Evolutionary conservation across 1,140 invertebrate species (phyloP).

Genomic region (Hormaphis cornu): DNA sequence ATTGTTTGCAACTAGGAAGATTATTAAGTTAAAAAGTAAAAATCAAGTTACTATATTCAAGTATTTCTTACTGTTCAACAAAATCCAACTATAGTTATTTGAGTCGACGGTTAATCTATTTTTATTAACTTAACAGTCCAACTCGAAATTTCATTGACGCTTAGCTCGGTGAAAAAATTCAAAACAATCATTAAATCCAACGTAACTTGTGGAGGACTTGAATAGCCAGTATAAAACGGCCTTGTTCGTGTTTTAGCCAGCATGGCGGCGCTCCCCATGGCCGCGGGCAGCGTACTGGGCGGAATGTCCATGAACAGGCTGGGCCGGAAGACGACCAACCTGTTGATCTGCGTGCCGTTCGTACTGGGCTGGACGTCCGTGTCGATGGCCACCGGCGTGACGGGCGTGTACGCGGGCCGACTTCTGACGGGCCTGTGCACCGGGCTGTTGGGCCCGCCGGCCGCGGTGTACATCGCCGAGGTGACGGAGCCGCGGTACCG

Average conservation of each 20-base stretch:
- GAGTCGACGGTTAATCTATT: too few relatives aligned
- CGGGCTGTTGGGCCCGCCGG: constrained; percentile 46
- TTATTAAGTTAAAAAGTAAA: too few relatives aligned
- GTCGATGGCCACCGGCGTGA: constrained; percentile 45
- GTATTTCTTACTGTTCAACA: too few relatives aligned
- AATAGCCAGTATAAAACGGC: background rate
- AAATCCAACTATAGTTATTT: too few relatives aligned
- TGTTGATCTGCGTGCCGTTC: constrained; percentile 52
- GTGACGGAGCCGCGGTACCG: constrained; percentile 41
- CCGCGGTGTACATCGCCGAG: constrained; percentile 46
- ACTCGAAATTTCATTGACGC: too few relatives aligned
- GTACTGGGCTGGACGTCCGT: constrained; percentile 59
- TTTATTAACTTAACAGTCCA: too few relatives aligned
- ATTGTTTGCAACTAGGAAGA: too few relatives aligned
- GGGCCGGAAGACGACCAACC: constrained; percentile 54
- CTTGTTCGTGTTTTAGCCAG: constrained; percentile 44
- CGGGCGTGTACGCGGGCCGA: constrained; percentile 52
- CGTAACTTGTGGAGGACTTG: too few relatives aligned
- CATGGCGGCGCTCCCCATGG: constrained; percentile 51
- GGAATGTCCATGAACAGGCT: constrained; percentile 55
- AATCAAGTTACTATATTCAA: too few relatives aligned
- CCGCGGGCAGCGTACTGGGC: constrained; percentile 49
- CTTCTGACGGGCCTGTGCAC: constrained; percentile 55
- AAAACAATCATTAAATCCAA: too few relatives aligned
- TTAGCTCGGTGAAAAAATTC: too few relatives aligned